phyloP scores from a whole-genome alignment of 1,140 invertebrate species.

The Mesaphorura yosii region DNA sequence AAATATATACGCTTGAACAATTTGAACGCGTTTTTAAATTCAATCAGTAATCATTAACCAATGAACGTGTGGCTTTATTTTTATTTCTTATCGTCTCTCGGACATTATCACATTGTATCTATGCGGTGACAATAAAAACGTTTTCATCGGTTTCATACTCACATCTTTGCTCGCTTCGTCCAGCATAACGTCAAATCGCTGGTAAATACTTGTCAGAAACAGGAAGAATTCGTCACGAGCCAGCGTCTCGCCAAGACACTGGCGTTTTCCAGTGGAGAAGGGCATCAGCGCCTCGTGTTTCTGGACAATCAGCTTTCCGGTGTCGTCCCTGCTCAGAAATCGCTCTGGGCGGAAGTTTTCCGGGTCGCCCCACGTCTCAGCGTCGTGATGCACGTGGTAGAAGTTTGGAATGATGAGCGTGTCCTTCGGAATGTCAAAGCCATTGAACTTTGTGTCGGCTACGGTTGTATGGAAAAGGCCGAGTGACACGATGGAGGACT shows the following conservation, averaged over 20 bases:
- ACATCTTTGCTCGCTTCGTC: too few relatives aligned
- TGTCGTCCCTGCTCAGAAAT: conserved; percentile 34
- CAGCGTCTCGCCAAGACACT: conserved; percentile 10
- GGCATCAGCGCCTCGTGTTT: conserved; percentile 14
- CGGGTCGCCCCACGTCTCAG: conserved; percentile 37
- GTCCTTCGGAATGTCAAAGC: conserved; percentile 36
- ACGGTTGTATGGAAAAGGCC: conserved; percentile 10
- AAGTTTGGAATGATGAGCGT: conserved; percentile 37
- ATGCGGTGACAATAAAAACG: too few relatives aligned
- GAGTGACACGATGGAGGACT: conserved; percentile 4
- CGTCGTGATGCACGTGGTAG: conserved; percentile 37
- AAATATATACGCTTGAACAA: too few relatives aligned
- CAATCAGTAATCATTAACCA: too few relatives aligned
- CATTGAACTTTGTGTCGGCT: conserved; percentile 29
- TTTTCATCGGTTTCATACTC: too few relatives aligned
- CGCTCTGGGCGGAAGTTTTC: conserved; percentile 39
- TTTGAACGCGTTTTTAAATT: too few relatives aligned
- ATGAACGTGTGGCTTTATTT: too few relatives aligned
- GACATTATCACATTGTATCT: too few relatives aligned
- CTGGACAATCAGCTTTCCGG: not conserved
- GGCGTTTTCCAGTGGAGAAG: conserved; percentile 16
- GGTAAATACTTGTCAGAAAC: conserved; percentile 6
- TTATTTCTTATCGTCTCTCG: too few relatives aligned
- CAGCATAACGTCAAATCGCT: too few relatives aligned
- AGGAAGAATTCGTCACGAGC: conserved; percentile 1